A percentile compares a stretch with the other conserved stretches of the same genome.
phyloP scores from a whole-genome alignment of 2,888 invertebrate species.

The Calliphora vomitoria region DNA sequence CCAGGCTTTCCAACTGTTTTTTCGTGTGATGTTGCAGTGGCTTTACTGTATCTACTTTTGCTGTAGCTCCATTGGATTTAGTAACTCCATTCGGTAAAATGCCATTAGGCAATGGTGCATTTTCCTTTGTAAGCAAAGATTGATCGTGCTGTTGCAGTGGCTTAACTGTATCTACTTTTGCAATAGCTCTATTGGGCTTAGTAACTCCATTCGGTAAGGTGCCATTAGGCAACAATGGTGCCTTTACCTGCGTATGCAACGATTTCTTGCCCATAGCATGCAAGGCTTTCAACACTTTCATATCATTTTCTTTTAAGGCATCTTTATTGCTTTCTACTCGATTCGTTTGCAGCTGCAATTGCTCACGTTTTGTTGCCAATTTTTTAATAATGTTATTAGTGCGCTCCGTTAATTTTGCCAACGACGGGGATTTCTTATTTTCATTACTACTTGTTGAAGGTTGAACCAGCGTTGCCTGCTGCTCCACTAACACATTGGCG shows the following conservation, averaged over 20 bases:
- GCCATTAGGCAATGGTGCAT: background rate
- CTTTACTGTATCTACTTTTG: conserved; percentile 54
- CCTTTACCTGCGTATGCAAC: too few relatives aligned
- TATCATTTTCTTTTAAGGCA: conserved; percentile 55
- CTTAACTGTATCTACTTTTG: conserved; percentile 54
- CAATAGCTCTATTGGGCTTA: background rate
- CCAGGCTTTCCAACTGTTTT: conserved; percentile 72
- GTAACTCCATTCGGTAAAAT: conserved; percentile 1
- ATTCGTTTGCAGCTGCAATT: conserved; percentile 45
- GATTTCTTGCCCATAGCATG: conserved; percentile 14
- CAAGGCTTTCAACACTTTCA: conserved; percentile 37
- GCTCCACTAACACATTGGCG: background rate
- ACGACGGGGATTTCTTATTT: background rate
- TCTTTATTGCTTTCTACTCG: conserved; percentile 20
- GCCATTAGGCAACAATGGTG: background rate
- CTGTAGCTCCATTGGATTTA: background rate
- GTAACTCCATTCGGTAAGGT: conserved; percentile 1
- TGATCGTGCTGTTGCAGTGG: conserved; percentile 6
- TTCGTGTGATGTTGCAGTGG: conserved; percentile 28
- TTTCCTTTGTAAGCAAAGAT: too few relatives aligned
- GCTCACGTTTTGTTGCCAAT: conserved; percentile 53
- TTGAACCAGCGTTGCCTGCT: background rate
- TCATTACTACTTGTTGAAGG: background rate
- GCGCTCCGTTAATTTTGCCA: conserved; percentile 55
- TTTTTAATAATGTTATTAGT: conserved; percentile 61